A percentile compares a stretch with the other conserved stretches of the same genome.
Evolutionary conservation across 2,797 vertebrate genomes (phyloP).

Genomic region (Oreochromis mossambicus): DNA sequence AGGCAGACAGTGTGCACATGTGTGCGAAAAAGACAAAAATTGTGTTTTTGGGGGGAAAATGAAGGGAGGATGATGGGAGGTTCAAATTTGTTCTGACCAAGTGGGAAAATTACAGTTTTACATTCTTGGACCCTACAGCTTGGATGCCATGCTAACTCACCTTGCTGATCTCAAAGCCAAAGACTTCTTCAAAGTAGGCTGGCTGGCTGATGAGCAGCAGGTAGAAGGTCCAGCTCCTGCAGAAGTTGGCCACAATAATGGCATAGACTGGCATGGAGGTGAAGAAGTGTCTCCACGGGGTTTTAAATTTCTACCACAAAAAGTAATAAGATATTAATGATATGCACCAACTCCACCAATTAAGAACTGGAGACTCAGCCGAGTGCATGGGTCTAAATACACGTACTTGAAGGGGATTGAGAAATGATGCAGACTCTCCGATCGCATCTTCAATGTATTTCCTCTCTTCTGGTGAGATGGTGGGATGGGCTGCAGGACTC

Average conservation of each 20-base stretch:
- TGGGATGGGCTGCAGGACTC: conserved; percentile 94
- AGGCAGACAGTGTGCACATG: background rate
- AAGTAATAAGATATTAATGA: background rate
- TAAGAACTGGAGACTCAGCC: background rate
- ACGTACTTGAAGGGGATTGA: conserved; percentile 83
- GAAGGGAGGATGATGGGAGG: background rate
- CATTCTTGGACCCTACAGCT: background rate
- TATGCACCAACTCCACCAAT: background rate
- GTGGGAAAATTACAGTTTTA: background rate
- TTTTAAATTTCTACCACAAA: conserved; percentile 85
- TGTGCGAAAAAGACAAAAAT: background rate
- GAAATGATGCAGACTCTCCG: conserved; percentile 87
- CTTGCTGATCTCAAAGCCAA: conserved; percentile 93
- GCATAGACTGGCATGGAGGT: conserved; percentile 94
- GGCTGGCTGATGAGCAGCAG: conserved; percentile 91
- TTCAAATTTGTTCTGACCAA: background rate
- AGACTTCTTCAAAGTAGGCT: conserved; percentile 92
- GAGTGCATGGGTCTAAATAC: background rate
- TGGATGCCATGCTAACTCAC: conserved; percentile 37
- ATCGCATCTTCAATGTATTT: conserved; percentile 98
- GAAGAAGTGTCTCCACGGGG: conserved; percentile 88
- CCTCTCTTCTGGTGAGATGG: conserved; percentile 93
- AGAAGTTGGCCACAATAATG: conserved; percentile 94
- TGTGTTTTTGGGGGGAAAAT: rapidly evolving
- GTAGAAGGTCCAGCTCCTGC: conserved; percentile 94